Percentiles rank a stretch among this genome's conserved stretches.
These are phyloP conservation scores for Chlamydotis undulata DNA, from an alignment of 2,113 vertebrate genomes.

Conservation along the genomic window DNA sequence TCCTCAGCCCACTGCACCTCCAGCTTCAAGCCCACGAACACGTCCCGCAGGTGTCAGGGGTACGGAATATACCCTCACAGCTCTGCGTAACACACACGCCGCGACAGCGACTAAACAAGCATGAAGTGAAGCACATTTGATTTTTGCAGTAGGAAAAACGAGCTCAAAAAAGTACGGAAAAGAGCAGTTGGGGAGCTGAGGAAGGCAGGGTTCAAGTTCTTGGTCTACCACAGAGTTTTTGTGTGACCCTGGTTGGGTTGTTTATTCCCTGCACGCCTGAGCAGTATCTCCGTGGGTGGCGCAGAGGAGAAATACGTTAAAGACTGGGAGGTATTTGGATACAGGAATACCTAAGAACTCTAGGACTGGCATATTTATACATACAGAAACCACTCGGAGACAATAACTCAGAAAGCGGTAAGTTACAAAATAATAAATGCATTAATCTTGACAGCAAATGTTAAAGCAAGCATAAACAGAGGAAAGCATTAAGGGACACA, in stretches of 20 bases:
- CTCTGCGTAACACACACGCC: neutral
- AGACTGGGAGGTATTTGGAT: neutral
- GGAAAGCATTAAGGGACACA: neutral
- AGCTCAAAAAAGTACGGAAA: neutral
- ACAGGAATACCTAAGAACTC: neutral
- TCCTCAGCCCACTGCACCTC: neutral
- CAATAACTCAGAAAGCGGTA: neutral
- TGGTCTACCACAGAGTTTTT: neutral
- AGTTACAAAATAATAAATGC: neutral
- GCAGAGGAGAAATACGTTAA: neutral
- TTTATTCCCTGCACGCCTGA: neutral
- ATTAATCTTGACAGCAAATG: neutral
- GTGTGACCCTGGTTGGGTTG: neutral
- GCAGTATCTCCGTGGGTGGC: neutral
- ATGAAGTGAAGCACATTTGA: neutral
- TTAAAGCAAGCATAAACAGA: neutral
- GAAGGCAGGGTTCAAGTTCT: constrained; percentile 22
- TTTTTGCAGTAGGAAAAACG: neutral
- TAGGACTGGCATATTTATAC: constrained; percentile 1
- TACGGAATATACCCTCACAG: neutral
- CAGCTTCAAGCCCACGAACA: neutral
- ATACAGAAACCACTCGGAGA: neutral
- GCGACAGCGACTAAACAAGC: accelerated
- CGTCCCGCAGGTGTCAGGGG: neutral
- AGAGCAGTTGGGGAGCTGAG: neutral